Percentiles rank a stretch among this genome's conserved stretches.
These are phyloP conservation scores for Acanthisitta chloris DNA, from an alignment of 2,113 vertebrate genomes.

Conservation along the genomic window DNA sequence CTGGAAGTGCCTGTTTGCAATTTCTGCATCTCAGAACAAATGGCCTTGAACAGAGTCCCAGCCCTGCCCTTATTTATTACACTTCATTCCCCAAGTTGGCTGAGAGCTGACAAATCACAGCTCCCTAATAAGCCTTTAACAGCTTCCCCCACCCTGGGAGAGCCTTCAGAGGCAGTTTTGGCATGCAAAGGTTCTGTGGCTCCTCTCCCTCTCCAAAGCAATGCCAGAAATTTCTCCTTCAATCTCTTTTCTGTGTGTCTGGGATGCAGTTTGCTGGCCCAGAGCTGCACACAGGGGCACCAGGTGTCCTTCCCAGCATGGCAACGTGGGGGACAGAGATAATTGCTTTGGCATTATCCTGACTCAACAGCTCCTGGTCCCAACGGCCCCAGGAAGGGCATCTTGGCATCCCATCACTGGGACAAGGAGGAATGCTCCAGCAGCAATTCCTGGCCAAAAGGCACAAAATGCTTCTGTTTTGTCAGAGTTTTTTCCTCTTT, in stretches of 20 bases:
- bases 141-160: too few relatives aligned
- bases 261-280: slow-evolving; percentile 29
- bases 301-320: neutral
- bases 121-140: neutral
- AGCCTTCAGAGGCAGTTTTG: neutral
- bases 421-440: neutral
- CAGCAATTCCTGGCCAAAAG: neutral
- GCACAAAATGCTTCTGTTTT: neutral
- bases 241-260: neutral
- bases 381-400: neutral
- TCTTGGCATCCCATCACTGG: neutral
- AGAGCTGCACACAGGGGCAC: neutral
- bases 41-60: neutral
- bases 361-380: neutral
- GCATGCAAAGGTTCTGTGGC: neutral
- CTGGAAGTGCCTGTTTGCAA: neutral
- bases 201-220: neutral
- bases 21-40: neutral
- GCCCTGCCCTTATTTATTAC: neutral
- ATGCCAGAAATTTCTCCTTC: slow-evolving; percentile 1
- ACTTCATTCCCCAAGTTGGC: neutral
- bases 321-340: neutral
- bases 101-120: neutral
- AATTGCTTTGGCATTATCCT: fast-evolving
- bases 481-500: neutral